These are phyloP conservation scores for Mus spicilegus DNA, from an alignment of 2,113 vertebrate genomes.

Conservation along the genomic window DNA sequence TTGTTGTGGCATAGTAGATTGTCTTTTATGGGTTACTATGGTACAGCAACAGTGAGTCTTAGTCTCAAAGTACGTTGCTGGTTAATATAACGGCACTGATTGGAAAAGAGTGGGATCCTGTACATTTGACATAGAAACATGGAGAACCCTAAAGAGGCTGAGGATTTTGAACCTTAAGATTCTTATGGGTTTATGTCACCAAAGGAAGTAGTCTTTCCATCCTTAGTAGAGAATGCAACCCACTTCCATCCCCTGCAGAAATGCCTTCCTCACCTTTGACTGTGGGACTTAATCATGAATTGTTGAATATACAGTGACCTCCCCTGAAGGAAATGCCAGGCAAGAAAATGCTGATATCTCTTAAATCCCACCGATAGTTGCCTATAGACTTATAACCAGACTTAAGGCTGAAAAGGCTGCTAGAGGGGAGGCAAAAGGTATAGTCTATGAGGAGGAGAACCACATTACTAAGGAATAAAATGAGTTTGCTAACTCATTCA, in stretches of 20 bases:
- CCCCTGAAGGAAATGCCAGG: not conserved
- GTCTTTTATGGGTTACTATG: not conserved
- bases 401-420: not conserved
- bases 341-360: not conserved
- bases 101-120: not conserved
- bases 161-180: not conserved
- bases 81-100: not conserved
- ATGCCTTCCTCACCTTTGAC: not conserved
- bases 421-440: not conserved
- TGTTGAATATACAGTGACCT: not conserved
- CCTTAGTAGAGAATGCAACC: not conserved
- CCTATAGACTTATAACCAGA: not conserved
- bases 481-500: not conserved
- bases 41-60: not conserved
- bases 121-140: not conserved
- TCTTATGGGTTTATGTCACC: not conserved
- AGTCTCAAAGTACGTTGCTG: not conserved
- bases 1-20: not conserved
- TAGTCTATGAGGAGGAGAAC: not conserved
- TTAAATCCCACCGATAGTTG: not conserved
- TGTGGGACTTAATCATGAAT: not conserved
- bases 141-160: not conserved
- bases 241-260: not conserved
- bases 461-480: not conserved
- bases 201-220: not conserved